Evolutionary conservation across 2,888 invertebrate species (phyloP), one percentile per base, ranked within the genome.

Genomic region (Nomada fucata): DNA sequence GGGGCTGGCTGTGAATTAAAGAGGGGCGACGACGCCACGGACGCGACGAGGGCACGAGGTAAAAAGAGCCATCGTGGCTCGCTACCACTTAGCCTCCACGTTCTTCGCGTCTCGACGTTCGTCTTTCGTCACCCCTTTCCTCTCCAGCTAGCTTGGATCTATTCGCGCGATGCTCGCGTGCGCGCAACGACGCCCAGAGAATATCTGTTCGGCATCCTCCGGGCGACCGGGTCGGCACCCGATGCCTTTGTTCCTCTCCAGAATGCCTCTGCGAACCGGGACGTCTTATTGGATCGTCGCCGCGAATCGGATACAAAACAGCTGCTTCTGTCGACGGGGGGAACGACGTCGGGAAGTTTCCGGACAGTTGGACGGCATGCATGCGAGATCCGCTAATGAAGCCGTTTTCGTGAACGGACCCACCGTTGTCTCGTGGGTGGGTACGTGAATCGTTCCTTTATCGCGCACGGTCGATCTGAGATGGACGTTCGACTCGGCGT

Each of bases 1-100:
- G 83, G 86, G 83, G 80, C 86, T 70, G 91, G 91, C 91, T 91
- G 92, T 92, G 93, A 93, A 93, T 93, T 92, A 92, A 92, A 88
- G 79, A 82, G 85, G 87, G 88, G 91, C 91, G 91, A 91, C 91
- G 91, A 91, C 89, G 86, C 91, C 90, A 91, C 89, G 85, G 86
- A 88, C 23, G 85, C 89, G 90, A 89, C 87, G 86, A 88, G 88
- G 76, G 79, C 70, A 84, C 79, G 78, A 89, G 90, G 90, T 90
- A 90, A 91, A 91, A 81, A 81, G 86, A 87, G 88, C 76, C 81
- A 76, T 84, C 86, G 84, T 29, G 61, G n/a, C 63, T 63, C 78
- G 67, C 77, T 72, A 77, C 73, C 76, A 65, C 72, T 64, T 72
- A 68, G 42, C 59, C 44, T 50, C 47, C 18, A n/a, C 50, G 15